Percentiles rank a stretch among this genome's conserved stretches.
phyloP scores from a whole-genome alignment of 2,113 vertebrate species.

The Ageneiosus marmoratus region DNA sequence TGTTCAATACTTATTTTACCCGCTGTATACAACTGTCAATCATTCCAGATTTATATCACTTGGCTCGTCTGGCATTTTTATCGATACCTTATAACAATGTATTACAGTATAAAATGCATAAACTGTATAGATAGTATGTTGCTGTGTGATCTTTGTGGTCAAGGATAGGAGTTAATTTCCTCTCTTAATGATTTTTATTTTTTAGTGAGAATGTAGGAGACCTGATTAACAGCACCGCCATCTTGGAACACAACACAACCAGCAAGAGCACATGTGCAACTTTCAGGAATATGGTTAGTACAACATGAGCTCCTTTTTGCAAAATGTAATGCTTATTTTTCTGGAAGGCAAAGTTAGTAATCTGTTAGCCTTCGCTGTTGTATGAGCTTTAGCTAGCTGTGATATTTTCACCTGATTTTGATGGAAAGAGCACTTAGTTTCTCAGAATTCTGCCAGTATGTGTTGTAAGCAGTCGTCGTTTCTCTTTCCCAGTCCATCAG shows the following conservation, averaged over 20 bases:
- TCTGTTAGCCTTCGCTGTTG: background rate
- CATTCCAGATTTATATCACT: background rate
- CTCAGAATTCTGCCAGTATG: background rate
- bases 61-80: background rate
- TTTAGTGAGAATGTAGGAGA: slow-evolving; percentile 89
- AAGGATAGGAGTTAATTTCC: background rate
- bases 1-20: too few relatives aligned
- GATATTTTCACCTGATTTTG: background rate
- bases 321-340: background rate
- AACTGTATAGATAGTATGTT: background rate
- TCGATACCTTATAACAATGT: background rate
- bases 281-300: slow-evolving; percentile 91
- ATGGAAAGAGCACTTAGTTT: background rate
- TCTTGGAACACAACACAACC: slow-evolving; percentile 85
- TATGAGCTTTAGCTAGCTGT: background rate
- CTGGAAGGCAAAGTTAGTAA: background rate
- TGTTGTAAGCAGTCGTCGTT: background rate
- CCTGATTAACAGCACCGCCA: slow-evolving; percentile 85
- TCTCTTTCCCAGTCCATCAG: slow-evolving; percentile 82
- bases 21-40: background rate
- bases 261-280: slow-evolving; percentile 84
- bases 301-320: background rate
- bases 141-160: background rate
- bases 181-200: background rate
- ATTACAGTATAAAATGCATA: background rate